A percentile compares a stretch with the other conserved stretches of the same genome.
Conservation (phyloP, 2,113 vertebrate genomes). For the Empidonax alnorum region DNA sequence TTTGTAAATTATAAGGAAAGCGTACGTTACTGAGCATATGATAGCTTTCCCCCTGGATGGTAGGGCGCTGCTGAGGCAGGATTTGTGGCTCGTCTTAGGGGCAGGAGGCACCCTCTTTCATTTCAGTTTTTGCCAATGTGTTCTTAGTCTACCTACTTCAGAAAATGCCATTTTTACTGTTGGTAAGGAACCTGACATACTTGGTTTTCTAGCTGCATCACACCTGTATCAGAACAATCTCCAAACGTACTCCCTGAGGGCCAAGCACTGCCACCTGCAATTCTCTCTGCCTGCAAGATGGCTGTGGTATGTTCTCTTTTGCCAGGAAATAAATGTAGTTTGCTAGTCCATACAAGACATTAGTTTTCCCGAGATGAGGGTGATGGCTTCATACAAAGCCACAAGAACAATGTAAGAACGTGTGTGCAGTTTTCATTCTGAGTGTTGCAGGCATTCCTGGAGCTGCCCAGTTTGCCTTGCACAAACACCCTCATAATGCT, state of each 20-base stretch:
- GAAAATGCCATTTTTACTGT: background rate
- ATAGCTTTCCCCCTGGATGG: background rate
- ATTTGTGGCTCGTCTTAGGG: background rate
- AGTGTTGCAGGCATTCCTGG: background rate
- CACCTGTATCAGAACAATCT: background rate
- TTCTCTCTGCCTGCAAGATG: background rate
- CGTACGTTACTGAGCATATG: fast-evolving
- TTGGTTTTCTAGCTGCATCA: background rate
- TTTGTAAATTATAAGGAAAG: background rate
- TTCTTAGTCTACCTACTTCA: background rate
- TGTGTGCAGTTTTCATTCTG: fast-evolving
- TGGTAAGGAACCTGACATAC: background rate
- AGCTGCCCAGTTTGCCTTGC: background rate
- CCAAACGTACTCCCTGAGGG: background rate
- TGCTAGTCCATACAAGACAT: background rate
- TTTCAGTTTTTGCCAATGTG: background rate
- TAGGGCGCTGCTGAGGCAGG: background rate
- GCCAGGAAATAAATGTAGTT: background rate
- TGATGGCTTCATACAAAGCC: background rate
- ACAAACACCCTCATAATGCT: background rate
- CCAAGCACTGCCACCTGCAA: background rate
- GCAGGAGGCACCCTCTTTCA: background rate
- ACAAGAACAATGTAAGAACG: fast-evolving
- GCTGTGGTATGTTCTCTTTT: background rate
- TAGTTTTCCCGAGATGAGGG: background rate